Evolutionary conservation across 2,113 vertebrate genomes (phyloP).

Genomic region (Panthera tigris): DNA sequence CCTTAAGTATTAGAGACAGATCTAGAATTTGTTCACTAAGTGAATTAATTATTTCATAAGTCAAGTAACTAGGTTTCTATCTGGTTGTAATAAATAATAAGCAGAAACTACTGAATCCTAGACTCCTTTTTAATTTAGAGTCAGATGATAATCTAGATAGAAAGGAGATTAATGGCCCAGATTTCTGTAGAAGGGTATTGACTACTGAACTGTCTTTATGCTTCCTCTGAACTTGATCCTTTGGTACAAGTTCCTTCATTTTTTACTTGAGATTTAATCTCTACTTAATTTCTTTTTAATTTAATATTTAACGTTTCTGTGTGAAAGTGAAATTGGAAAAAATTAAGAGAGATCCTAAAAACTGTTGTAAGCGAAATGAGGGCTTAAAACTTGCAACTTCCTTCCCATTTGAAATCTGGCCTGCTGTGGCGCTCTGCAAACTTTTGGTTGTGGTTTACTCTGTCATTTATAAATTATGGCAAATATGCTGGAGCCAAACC

Average conservation of each 20-base stretch:
- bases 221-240: constrained; percentile 62
- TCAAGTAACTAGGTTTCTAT: background rate
- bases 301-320: constrained; percentile 60
- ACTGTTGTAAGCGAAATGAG: constrained; percentile 59
- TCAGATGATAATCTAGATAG: background rate
- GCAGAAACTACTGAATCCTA: background rate
- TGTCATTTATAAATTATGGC: constrained; percentile 70
- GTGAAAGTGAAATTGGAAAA: constrained; percentile 59
- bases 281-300: constrained; percentile 68
- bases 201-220: constrained; percentile 55
- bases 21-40: constrained; percentile 42
- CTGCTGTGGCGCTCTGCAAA: constrained; percentile 72
- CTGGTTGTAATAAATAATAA: background rate
- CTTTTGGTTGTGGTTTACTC: constrained; percentile 66
- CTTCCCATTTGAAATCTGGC: constrained; percentile 71
- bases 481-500: background rate
- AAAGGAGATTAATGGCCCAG: background rate
- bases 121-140: background rate
- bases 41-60: background rate
- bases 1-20: constrained; percentile 2
- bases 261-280: constrained; percentile 70
- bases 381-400: constrained; percentile 70
- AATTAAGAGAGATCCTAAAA: constrained; percentile 54
- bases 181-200: background rate
- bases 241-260: constrained; percentile 49